Base-by-base conservation (phyloP, 2,113 vertebrate species). In the Typhlomys cinereus region DNA sequence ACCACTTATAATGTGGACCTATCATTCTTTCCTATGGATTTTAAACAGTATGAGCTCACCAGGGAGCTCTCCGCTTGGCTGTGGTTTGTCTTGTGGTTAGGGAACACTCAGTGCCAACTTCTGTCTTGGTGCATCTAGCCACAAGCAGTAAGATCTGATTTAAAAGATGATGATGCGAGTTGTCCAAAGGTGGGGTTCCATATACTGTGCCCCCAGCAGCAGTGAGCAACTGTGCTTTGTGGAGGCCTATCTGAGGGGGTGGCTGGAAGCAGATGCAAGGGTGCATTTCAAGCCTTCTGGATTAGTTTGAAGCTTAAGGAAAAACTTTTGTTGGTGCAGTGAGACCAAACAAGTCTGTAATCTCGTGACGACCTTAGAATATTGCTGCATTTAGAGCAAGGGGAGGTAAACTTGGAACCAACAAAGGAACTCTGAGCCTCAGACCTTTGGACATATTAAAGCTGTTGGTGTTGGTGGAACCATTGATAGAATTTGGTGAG, bases 41-140 rank as follows among this genome's bases (percentile, higher is more conserved):
- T 76, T 71, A 12, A 76, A 71, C 71, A 76, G 64, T 64, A 41
- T 88, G 48, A 89, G 7, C 36, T 69, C 71, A 87, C 82, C 44
- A 78, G 73, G 93, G 73, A 78, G 20, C 36, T 94, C 92, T 4
- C 52, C 87, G 88, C 66, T 61, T 66, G 91, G 64, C 46, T 14
- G 70, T 11, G 44, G 12, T 86, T 70, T 71, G 20, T 75, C 27
- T 83, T 82, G 27, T 36, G 34, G 27, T 50, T 83, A 90, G 64
- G 21, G 9, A 2, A 78, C 44, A 79, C 52, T 59, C 39, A 82
- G 8, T 79, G 36, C 4, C 74, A 36, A 34, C 21, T 82, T 94
- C 70, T 85, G 4, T 92, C 29, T 95, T 54, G 61, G 17, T 34
- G 29, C 57, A 59, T 70, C 9, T 41, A 62, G 41, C 71, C 39